Evolutionary conservation across 2,888 invertebrate species (phyloP).

Genomic region (Rhyacophila evoluta): DNA sequence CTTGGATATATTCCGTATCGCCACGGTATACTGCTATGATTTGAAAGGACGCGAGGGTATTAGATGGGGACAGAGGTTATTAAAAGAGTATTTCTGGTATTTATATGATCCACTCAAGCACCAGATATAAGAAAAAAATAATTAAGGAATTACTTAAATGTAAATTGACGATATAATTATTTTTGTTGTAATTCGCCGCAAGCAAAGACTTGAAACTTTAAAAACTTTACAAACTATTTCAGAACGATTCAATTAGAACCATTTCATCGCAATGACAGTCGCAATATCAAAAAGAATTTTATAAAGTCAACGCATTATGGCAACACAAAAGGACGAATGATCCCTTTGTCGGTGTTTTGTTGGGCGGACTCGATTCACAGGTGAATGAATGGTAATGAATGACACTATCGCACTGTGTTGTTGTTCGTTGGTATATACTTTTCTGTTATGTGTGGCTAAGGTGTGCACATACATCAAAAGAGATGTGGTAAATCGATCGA

Average conservation of each 20-base stretch:
- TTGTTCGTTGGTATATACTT: not conserved
- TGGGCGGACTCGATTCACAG: slow-evolving; percentile 22
- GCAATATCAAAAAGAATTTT: slow-evolving; percentile 14
- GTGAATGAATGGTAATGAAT: slow-evolving; percentile 24
- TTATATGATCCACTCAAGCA: too few relatives aligned
- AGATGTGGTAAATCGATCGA: not conserved
- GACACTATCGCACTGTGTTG: not conserved
- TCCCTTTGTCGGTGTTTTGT: slow-evolving; percentile 21
- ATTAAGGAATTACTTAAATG: too few relatives aligned
- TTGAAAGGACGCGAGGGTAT: too few relatives aligned
- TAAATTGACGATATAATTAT: too few relatives aligned
- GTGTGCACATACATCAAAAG: not conserved
- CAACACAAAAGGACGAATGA: slow-evolving; percentile 24
- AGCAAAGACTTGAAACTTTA: too few relatives aligned
- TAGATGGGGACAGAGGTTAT: too few relatives aligned
- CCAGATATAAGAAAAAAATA: too few relatives aligned
- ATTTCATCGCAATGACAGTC: not conserved
- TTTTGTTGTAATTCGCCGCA: too few relatives aligned
- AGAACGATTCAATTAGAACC: not conserved
- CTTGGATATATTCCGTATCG: too few relatives aligned
- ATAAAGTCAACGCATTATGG: slow-evolving; percentile 24
- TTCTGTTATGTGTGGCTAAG: slow-evolving; percentile 12
- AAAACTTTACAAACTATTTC: too few relatives aligned
- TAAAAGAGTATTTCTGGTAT: too few relatives aligned
- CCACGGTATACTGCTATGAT: too few relatives aligned